A percentile compares a stretch with the other conserved stretches of the same genome.
Evolutionary conservation across 2,888 invertebrate species (phyloP).

Genomic region (Creontiades dilutus): DNA sequence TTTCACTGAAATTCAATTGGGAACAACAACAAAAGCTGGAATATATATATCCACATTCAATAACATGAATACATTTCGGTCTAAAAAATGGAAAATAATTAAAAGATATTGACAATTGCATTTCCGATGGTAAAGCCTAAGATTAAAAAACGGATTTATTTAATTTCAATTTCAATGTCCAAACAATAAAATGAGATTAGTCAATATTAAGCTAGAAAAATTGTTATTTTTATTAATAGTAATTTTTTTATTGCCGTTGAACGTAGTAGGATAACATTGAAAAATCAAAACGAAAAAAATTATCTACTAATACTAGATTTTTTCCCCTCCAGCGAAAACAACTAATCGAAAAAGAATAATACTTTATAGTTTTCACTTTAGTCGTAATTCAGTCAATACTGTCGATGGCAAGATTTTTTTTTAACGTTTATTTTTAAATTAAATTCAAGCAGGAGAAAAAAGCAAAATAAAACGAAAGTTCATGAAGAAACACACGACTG

Average conservation of each 20-base stretch:
- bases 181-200: not conserved
- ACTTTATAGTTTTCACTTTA: slow-evolving; percentile 5
- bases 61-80: too few species aligned
- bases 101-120: not conserved
- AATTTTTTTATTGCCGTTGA: not conserved
- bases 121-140: not conserved
- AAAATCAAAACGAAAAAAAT: slow-evolving; percentile 15
- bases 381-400: slow-evolving; percentile 36
- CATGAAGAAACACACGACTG: not conserved
- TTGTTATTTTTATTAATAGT: not conserved
- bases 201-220: not conserved
- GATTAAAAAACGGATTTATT: not conserved
- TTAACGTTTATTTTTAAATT: not conserved
- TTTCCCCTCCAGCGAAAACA: slow-evolving; percentile 37
- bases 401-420: slow-evolving; percentile 43
- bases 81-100: not conserved
- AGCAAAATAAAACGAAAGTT: not conserved
- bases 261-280: not conserved
- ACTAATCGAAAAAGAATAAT: slow-evolving; percentile 20
- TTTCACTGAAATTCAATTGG: not conserved
- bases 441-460: not conserved
- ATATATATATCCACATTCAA: not conserved
- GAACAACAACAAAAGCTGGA: not conserved
- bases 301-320: not conserved
- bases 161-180: not conserved